Conservation (phyloP, 2,113 vertebrate species). For the Tauraco erythrolophus region DNA sequence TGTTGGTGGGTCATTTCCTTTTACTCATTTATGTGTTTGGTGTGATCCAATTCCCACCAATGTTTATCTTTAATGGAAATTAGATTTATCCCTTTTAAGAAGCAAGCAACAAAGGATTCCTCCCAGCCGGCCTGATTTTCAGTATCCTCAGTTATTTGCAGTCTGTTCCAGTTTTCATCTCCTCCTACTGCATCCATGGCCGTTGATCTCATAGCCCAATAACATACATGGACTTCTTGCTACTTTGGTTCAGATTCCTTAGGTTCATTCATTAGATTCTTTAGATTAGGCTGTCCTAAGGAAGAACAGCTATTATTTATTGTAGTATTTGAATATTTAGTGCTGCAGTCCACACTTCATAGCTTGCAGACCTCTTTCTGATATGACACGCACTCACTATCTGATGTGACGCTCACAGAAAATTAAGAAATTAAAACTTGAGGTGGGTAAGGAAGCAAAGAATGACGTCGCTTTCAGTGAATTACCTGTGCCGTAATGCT, state of each 20-base stretch:
- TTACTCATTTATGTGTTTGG: background rate
- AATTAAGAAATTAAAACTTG: background rate
- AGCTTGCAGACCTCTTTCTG: background rate
- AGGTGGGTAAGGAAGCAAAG: background rate
- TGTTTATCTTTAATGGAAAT: background rate
- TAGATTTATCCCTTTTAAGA: constrained; percentile 6
- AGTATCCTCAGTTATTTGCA: background rate
- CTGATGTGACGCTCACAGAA: background rate
- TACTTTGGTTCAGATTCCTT: background rate
- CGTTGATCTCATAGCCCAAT: background rate
- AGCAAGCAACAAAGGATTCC: constrained; percentile 9
- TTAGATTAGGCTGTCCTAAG: background rate
- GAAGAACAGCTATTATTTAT: background rate
- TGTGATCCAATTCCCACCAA: background rate
- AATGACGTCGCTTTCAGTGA: background rate
- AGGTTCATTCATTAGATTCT: background rate
- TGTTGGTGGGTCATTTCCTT: constrained; percentile 16
- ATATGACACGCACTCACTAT: background rate
- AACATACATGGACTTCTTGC: background rate
- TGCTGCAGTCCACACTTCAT: background rate
- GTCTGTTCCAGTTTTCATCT: background rate
- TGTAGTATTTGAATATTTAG: background rate
- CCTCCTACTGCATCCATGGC: background rate
- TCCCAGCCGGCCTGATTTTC: background rate
- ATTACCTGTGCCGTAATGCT: background rate